phyloP scores from a whole-genome alignment of 35 echinoderm and acorn worm species.

The Ophioderma brevispina region DNA sequence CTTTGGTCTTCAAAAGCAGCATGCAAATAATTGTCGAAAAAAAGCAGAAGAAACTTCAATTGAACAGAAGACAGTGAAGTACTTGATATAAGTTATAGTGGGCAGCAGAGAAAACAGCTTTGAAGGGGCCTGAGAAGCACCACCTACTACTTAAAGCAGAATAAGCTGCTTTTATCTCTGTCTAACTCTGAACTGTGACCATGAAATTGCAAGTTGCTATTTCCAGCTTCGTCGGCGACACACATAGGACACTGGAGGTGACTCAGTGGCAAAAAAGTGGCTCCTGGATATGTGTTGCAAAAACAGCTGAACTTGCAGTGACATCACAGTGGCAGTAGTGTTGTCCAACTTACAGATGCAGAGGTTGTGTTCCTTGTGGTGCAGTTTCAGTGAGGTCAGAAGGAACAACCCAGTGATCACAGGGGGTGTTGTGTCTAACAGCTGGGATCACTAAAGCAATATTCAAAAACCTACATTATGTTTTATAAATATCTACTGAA shows the following conservation, averaged over 20 bases:
- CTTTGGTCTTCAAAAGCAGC: no score
- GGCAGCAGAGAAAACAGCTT: no score
- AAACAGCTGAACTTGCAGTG: not conserved
- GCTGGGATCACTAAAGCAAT: no score
- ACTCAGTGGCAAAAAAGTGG: slow-evolving; percentile 29
- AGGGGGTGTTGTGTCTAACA: slow-evolving; percentile 55
- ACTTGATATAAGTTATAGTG: no score
- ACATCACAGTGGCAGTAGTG: slow-evolving; percentile 38
- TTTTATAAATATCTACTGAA: no score
- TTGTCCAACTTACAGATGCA: slow-evolving; percentile 40
- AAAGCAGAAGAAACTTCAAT: no score
- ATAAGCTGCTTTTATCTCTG: no score
- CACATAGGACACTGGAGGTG: slow-evolving; percentile 13
- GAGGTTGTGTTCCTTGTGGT: slow-evolving; percentile 24
- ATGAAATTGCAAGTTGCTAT: slow-evolving; percentile 46
- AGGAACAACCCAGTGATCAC: slow-evolving; percentile 52
- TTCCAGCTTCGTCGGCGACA: slow-evolving; percentile 44
- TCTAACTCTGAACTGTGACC: slow-evolving; percentile 45
- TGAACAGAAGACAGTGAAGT: no score
- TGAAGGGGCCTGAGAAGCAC: no score
- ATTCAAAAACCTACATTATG: no score
- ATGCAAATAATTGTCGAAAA: no score
- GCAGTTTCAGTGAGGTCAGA: slow-evolving; percentile 39
- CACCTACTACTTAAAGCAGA: no score
- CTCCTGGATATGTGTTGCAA: not conserved